Conservation (phyloP, 2,113 vertebrate species). For the Myotis brandtii region DNA sequence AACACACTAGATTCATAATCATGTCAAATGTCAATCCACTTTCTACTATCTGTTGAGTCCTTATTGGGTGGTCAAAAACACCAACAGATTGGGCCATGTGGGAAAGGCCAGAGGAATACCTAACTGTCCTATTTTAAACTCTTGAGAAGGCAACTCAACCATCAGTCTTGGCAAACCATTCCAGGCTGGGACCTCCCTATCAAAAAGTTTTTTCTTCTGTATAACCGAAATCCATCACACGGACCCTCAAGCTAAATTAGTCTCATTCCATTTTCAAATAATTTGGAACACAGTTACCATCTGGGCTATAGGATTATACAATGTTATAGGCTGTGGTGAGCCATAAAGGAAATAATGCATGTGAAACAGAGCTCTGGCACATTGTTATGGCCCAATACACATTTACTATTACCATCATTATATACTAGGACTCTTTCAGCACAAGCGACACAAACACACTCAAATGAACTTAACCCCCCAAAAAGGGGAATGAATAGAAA, state of each 20-base stretch:
- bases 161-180: constrained; percentile 66
- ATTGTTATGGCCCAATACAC: no score
- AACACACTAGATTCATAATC: background rate
- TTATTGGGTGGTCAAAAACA: background rate
- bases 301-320: constrained; percentile 32
- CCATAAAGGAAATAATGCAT: background rate
- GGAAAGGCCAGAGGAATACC: constrained; percentile 55
- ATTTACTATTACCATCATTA: background rate
- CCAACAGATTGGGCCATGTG: background rate
- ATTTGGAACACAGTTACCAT: constrained; percentile 33
- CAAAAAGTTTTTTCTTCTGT: constrained; percentile 47
- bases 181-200: constrained; percentile 22
- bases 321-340: background rate
- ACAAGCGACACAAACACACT: background rate
- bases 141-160: constrained; percentile 63
- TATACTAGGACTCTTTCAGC: background rate
- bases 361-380: background rate
- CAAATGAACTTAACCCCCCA: background rate
- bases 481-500: background rate
- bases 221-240: constrained; percentile 52
- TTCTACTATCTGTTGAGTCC: background rate
- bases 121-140: constrained; percentile 57
- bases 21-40: background rate
- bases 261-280: constrained; percentile 62
- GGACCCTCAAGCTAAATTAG: constrained; percentile 46